Percentiles rank a stretch among this genome's conserved stretches.
Conservation (phyloP, 2,797 vertebrate species). For the Borostomias antarcticus region DNA sequence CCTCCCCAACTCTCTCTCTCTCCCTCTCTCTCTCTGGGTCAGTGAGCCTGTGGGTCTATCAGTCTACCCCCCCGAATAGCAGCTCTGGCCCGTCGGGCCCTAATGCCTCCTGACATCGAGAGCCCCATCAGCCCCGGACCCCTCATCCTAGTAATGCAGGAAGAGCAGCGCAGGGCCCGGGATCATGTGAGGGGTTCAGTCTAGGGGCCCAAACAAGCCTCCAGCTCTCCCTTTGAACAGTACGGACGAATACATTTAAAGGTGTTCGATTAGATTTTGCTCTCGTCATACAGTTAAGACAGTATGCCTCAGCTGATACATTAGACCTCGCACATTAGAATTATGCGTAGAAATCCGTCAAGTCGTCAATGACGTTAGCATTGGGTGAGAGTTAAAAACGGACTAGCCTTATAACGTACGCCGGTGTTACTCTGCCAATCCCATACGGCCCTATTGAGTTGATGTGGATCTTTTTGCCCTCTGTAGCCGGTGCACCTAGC, state of each 20-base stretch:
- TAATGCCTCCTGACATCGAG: conserved; percentile 74
- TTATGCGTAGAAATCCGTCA: too few relatives aligned
- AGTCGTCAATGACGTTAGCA: too few relatives aligned
- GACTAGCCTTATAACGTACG: too few relatives aligned
- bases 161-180: conserved; percentile 64
- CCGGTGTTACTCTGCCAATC: too few relatives aligned
- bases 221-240: neutral
- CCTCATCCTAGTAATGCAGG: conserved; percentile 74
- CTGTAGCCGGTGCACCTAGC: conserved; percentile 47
- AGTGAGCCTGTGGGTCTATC: conserved; percentile 47
- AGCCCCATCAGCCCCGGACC: conserved; percentile 66
- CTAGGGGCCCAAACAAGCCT: conserved; percentile 66
- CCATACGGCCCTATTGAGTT: neutral
- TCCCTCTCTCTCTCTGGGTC: conserved; percentile 64
- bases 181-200: conserved; percentile 72
- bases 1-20: neutral
- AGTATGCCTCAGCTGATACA: neutral
- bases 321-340: neutral
- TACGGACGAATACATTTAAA: neutral
- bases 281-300: neutral
- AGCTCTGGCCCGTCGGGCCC: conserved; percentile 57
- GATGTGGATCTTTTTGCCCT: conserved; percentile 48
- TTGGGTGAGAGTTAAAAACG: too few relatives aligned
- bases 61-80: conserved; percentile 65
- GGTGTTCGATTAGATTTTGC: neutral